phyloP scores from a whole-genome alignment of 2,888 invertebrate genomes.

The Chrysolina oricalcia region DNA sequence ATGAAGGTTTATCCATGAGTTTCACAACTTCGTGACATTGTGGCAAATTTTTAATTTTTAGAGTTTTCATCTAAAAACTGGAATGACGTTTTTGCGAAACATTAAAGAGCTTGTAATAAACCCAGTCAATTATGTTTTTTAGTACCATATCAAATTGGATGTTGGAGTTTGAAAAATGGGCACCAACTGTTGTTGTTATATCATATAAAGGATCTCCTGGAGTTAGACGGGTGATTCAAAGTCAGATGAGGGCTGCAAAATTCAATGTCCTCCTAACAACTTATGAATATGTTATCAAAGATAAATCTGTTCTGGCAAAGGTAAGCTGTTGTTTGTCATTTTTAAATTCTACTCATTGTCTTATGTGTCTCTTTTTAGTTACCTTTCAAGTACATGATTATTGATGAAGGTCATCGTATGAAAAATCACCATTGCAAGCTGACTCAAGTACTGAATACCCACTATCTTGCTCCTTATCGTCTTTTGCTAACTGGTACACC shows the following conservation, averaged over 20 bases:
- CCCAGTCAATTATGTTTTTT: conserved; percentile 52
- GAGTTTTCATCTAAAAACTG: too few relatives aligned
- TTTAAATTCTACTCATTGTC: background rate
- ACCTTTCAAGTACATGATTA: conserved; percentile 99
- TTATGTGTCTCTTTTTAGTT: conserved; percentile 72
- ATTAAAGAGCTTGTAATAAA: too few relatives aligned
- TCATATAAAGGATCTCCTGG: conserved; percentile 95
- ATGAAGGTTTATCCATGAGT: too few relatives aligned
- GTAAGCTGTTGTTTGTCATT: conserved; percentile 69
- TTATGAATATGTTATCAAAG: conserved; percentile 99
- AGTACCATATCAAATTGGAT: conserved; percentile 99
- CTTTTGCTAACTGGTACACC: conserved; percentile 97
- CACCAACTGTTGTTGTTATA: conserved; percentile 92
- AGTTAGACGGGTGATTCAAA: conserved; percentile 86
- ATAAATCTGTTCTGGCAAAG: conserved; percentile 96
- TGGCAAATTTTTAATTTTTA: too few relatives aligned
- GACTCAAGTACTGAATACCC: conserved; percentile 97
- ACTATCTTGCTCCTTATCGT: conserved; percentile 96
- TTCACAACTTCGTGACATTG: too few relatives aligned
- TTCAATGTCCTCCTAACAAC: conserved; percentile 99
- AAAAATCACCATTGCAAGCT: conserved; percentile 99
- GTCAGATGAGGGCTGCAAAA: conserved; percentile 92
- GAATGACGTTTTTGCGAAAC: too few relatives aligned
- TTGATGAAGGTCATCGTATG: conserved; percentile 99
- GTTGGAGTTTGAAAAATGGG: conserved; percentile 99